These are phyloP conservation scores for Lamprotornis superbus DNA, from an alignment of 2,113 vertebrate genomes.

Conservation along the genomic window DNA sequence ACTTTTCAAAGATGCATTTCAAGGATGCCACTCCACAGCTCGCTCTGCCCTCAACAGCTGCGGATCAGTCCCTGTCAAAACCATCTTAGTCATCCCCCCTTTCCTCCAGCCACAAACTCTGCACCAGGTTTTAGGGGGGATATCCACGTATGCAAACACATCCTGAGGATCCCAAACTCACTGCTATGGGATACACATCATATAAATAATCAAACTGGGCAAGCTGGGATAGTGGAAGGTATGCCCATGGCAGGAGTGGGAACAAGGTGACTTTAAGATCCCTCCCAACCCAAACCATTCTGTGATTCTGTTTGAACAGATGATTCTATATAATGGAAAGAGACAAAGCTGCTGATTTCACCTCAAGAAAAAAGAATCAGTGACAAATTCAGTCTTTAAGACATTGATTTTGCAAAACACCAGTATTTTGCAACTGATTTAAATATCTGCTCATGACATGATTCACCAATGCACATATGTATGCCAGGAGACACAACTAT, in stretches of 20 bases:
- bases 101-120: neutral
- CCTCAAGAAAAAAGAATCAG: neutral
- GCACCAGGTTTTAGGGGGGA: neutral
- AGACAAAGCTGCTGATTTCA: neutral
- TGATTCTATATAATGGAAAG: neutral
- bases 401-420: neutral
- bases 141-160: neutral
- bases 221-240: neutral
- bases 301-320: neutral
- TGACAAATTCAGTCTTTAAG: neutral
- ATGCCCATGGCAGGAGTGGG: neutral
- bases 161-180: neutral
- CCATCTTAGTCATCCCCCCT: neutral
- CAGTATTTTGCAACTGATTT: slow-evolving; percentile 30
- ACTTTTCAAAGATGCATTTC: neutral
- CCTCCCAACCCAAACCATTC: neutral
- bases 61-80: neutral
- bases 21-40: neutral
- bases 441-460: slow-evolving; percentile 38
- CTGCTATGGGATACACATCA: neutral
- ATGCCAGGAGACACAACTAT: neutral
- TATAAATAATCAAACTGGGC: accelerated
- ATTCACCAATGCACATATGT: slow-evolving; percentile 20
- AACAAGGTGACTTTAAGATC: neutral
- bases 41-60: neutral